phyloP scores from a whole-genome alignment of 2,113 vertebrate species.

The Dissostichus mawsoni region DNA sequence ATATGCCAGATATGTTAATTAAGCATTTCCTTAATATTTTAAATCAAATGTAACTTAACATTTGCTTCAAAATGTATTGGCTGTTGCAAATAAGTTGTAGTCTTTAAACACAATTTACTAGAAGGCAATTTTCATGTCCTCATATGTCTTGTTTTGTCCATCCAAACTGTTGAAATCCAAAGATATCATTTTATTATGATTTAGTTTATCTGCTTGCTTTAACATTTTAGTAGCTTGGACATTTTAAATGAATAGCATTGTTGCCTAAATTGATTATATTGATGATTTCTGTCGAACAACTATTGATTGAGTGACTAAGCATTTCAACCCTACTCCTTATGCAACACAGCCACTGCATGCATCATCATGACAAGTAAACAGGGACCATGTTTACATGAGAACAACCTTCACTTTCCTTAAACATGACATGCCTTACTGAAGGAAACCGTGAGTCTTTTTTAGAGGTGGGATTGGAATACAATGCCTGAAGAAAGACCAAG shows the following conservation, averaged over 20 bases:
- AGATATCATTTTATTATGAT: background rate
- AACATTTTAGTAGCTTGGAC: background rate
- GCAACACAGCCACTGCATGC: slow-evolving; percentile 8
- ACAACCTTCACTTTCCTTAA: slow-evolving; percentile 22
- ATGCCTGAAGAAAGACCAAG: slow-evolving; percentile 15
- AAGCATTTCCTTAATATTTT: background rate
- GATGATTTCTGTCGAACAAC: background rate
- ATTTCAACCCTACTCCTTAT: background rate
- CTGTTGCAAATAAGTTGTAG: background rate
- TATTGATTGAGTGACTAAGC: slow-evolving; percentile 2
- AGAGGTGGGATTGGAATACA: background rate
- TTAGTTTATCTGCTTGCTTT: background rate
- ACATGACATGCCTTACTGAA: background rate
- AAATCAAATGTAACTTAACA: background rate
- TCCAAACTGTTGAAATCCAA: background rate
- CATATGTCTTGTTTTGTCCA: background rate
- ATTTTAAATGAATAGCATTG: background rate
- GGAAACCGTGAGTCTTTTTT: background rate
- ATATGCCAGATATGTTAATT: background rate
- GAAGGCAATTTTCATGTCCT: background rate
- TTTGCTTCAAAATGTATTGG: background rate
- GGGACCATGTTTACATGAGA: background rate
- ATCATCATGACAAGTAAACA: slow-evolving; percentile 45
- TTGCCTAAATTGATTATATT: background rate
- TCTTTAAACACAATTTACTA: background rate